Conservation (phyloP, 2,797 vertebrate species). For the Muscicapa striata region DNA sequence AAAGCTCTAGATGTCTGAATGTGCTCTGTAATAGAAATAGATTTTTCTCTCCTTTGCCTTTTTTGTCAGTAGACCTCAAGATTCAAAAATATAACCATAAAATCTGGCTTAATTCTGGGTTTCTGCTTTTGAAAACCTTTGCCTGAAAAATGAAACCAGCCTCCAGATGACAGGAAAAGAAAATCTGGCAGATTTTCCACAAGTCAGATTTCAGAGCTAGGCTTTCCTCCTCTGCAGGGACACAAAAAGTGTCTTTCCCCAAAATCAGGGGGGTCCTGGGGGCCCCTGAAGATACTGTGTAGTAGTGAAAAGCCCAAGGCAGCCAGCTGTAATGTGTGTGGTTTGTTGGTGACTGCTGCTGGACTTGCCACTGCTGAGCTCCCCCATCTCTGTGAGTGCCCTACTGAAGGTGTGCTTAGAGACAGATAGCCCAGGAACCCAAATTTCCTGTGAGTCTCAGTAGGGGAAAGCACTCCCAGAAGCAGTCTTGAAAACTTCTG, state of each 20-base stretch:
- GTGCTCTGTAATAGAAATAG: background rate
- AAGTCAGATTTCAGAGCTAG: background rate
- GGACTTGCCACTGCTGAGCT: background rate
- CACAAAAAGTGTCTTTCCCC: background rate
- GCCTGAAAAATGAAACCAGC: background rate
- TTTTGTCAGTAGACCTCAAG: background rate
- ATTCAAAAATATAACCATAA: background rate
- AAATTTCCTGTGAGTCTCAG: background rate
- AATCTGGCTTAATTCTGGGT: background rate
- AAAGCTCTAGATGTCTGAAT: background rate
- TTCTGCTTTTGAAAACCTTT: background rate
- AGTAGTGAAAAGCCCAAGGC: accelerated
- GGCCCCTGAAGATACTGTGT: background rate
- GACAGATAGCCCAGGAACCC: background rate
- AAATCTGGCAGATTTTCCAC: background rate
- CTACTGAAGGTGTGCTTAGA: background rate
- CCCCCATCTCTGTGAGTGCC: background rate
- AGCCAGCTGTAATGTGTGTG: background rate
- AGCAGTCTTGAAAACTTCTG: background rate
- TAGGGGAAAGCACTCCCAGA: background rate
- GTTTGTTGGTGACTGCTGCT: background rate
- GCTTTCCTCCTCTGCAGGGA: accelerated
- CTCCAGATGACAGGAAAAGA: background rate
- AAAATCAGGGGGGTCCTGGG: background rate
- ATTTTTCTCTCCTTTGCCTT: background rate